Evolutionary conservation across 2,888 invertebrate genomes (phyloP).

Genomic region (Melitaea athalia): DNA sequence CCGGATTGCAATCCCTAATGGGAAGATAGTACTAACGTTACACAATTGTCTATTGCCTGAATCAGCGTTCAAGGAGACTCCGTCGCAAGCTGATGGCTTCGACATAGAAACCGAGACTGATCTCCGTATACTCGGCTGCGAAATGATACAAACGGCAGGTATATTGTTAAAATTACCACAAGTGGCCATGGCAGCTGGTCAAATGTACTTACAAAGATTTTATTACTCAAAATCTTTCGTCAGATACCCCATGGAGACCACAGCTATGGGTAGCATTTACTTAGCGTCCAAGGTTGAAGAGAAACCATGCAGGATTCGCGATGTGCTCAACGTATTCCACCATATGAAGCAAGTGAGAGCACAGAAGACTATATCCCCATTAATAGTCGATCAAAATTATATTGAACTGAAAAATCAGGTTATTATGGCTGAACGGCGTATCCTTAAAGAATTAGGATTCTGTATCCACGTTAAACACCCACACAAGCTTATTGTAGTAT

Average conservation of each 20-base stretch:
- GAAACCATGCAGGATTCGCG: conserved; percentile 96
- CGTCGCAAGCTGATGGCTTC: conserved; percentile 96
- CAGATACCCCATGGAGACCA: conserved; percentile 97
- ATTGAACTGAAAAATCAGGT: conserved; percentile 97
- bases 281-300: conserved; percentile 99
- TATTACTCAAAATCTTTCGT: conserved; percentile 99
- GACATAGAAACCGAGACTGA: conserved; percentile 95
- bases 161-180: conserved; percentile 98
- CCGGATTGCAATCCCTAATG: too few relatives aligned
- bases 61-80: conserved; percentile 93
- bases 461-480: conserved; percentile 99
- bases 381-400: conserved; percentile 96
- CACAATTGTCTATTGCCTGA: conserved; percentile 96
- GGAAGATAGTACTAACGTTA: conserved; percentile 92
- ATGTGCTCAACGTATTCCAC: conserved; percentile 98
- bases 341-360: conserved; percentile 97
- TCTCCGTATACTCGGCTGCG: conserved; percentile 97
- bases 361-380: conserved; percentile 93
- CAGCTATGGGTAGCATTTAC: conserved; percentile 99
- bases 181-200: conserved; percentile 99
- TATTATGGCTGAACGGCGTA: conserved; percentile 97
- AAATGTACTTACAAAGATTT: conserved; percentile 98
- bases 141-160: conserved; percentile 98
- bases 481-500: conserved; percentile 98
- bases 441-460: conserved; percentile 98